These are phyloP conservation scores for Tillus elongatus DNA, from an alignment of 2,888 invertebrate genomes.

Conservation along the genomic window DNA sequence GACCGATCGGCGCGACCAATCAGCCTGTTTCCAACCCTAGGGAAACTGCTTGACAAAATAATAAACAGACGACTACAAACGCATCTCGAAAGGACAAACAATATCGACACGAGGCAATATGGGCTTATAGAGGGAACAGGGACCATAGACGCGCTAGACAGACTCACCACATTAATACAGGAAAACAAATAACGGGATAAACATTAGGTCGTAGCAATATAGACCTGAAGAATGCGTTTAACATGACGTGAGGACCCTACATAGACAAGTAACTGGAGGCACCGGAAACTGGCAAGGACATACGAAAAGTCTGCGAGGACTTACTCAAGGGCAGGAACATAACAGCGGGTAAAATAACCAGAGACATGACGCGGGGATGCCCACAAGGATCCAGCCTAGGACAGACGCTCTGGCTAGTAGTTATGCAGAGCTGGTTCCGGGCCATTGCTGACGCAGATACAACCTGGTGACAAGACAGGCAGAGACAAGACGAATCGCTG, in stretches of 20 bases:
- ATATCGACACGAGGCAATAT: constrained; percentile 6
- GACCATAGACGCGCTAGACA: constrained; percentile 4
- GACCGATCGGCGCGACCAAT: constrained; percentile 5
- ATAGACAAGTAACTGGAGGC: background rate
- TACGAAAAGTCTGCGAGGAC: background rate
- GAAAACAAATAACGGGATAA: background rate
- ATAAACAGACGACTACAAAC: constrained; percentile 5
- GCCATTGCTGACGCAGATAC: background rate
- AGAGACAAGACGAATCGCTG: too few species aligned
- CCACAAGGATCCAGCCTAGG: too few species aligned
- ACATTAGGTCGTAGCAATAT: constrained; percentile 4
- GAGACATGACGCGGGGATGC: constrained; percentile 8
- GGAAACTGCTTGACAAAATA: constrained; percentile 9
- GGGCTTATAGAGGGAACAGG: constrained; percentile 5
- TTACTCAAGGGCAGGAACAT: background rate
- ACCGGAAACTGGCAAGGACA: background rate
- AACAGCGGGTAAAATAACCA: background rate
- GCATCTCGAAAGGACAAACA: background rate
- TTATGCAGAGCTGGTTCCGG: constrained; percentile 11
- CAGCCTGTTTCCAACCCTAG: constrained; percentile 7
- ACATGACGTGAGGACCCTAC: constrained; percentile 5
- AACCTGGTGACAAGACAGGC: background rate
- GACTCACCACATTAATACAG: background rate
- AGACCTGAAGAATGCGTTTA: constrained; percentile 9
- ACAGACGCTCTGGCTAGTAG: constrained; percentile 8